Base-by-base conservation (phyloP, 2,888 invertebrate genomes). In the Cancer borealis region DNA sequence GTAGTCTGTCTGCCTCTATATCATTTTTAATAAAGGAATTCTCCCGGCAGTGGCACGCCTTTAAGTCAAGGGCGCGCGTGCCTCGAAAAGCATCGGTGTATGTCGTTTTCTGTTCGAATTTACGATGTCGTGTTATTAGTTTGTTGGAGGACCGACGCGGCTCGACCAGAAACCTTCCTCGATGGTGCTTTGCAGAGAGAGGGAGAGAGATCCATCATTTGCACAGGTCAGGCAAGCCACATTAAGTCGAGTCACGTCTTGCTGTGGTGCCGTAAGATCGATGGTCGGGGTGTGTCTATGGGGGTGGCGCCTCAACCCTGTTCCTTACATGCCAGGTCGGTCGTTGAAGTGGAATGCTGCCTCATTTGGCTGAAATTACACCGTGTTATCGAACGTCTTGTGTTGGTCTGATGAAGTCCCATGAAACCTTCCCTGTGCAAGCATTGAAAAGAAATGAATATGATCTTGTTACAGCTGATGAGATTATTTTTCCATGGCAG, bases 381-480 rank as follows among this genome's bases (percentile, higher is more conserved):
- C 30, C 79, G 30, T 79, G 12, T 26, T 79, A 30, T 10, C 30
- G 8, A 79, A 30, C 79, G 30, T 30, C 6, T 79, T n/a, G 66
- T 66, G 66, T 66, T 66, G n/a, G 66, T n/a, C n/a, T 79, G 79
- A 79, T 79, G 79, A 79, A 30, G 79, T 79, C 79, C 79, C 79
- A 3, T 26, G 79, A 10, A 79, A 79, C 79, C 79, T 30, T 26
- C 30, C 12, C 79, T 30, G 12, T 30, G 12, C 14, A 30, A 30
- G 4, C 21, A 21, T n/a, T 66, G 66, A 3, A 54, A 54, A 54
- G 14, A 54, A 54, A 54, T 12, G 14, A 54, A 54, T 54, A 54
- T 54, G 39, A 39, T 39, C 8, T 0, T 54, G 54, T 8, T 54
- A 54, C 54, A 54, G 8, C 8, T 54, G 14, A 14, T 54, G 54